A percentile compares a stretch with the other conserved stretches of the same genome.
phyloP scores from a whole-genome alignment of 1,140 invertebrate genomes.

The Zaprionus tsacasi region DNA sequence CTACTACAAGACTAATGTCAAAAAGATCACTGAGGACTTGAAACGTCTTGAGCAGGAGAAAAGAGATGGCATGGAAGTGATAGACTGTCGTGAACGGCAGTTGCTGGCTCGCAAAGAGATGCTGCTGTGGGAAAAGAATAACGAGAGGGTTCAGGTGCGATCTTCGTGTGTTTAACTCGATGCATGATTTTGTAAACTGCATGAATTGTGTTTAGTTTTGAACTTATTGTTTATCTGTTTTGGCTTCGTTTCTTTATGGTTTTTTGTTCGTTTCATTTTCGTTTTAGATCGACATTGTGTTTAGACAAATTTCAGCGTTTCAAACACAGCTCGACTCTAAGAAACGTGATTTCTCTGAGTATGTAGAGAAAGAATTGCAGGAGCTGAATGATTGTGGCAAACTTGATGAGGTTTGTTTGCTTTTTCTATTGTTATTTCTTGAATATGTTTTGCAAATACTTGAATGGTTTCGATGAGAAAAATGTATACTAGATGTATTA shows the following conservation, averaged over 20 bases:
- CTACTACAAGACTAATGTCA: slow-evolving; percentile 81
- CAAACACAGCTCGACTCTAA: slow-evolving; percentile 85
- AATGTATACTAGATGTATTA: too few relatives aligned
- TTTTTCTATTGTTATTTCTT: slow-evolving; percentile 35
- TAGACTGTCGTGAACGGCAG: slow-evolving; percentile 76
- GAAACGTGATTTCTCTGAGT: slow-evolving; percentile 85
- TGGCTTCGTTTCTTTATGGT: slow-evolving; percentile 75
- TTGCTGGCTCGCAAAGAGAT: slow-evolving; percentile 80
- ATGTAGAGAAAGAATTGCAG: slow-evolving; percentile 84
- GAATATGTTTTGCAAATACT: slow-evolving; percentile 34
- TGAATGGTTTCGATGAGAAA: background rate
- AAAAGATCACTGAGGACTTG: slow-evolving; percentile 74
- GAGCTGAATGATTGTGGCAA: slow-evolving; percentile 85
- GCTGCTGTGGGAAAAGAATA: slow-evolving; percentile 84
- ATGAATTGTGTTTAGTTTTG: slow-evolving; percentile 45
- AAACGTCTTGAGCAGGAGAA: slow-evolving; percentile 84
- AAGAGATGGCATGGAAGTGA: slow-evolving; percentile 70
- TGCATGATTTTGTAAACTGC: slow-evolving; percentile 35
- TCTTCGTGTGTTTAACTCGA: background rate
- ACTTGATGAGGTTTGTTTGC: slow-evolving; percentile 84
- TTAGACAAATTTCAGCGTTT: slow-evolving; percentile 85
- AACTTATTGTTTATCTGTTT: slow-evolving; percentile 64
- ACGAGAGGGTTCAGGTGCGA: slow-evolving; percentile 82
- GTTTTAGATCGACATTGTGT: slow-evolving; percentile 87
- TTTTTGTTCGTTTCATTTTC: slow-evolving; percentile 80